Conservation (phyloP, 2,888 invertebrate species). For the Papilio protenor region DNA sequence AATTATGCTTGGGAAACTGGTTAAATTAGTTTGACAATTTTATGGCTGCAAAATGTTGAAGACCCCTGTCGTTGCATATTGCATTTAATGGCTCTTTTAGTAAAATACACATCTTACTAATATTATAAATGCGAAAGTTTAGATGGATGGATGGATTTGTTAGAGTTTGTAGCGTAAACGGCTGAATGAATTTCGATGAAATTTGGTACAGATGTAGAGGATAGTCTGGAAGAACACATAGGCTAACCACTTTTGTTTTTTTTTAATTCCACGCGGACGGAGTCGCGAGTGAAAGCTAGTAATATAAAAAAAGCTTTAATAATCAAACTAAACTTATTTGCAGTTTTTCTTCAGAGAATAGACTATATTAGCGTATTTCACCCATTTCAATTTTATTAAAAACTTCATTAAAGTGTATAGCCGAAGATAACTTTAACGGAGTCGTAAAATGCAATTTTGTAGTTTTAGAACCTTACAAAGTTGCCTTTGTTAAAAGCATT, state of each 20-base stretch:
- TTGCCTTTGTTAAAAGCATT: not conserved
- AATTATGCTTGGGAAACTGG: not conserved
- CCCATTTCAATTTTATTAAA: not conserved
- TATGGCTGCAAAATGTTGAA: not conserved
- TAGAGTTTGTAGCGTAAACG: too few species aligned
- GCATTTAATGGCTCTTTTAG: not conserved
- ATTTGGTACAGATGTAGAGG: too few species aligned
- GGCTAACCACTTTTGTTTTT: too few species aligned
- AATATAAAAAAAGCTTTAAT: not conserved
- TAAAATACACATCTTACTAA: not conserved
- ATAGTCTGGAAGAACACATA: too few species aligned
- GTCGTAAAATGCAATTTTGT: constrained; percentile 16
- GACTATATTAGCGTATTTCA: not conserved
- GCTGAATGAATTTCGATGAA: too few species aligned
- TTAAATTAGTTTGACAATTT: not conserved
- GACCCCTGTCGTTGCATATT: not conserved
- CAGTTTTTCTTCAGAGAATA: not conserved
- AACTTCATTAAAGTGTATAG: not conserved
- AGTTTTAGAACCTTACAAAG: not conserved
- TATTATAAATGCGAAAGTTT: too few species aligned
- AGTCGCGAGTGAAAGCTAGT: too few species aligned
- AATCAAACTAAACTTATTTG: too few species aligned
- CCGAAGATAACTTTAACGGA: not conserved
- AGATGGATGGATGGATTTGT: too few species aligned
- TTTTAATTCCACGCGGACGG: too few species aligned